phyloP scores from a whole-genome alignment of 2,888 invertebrate species.

The Amorpha juglandis region DNA sequence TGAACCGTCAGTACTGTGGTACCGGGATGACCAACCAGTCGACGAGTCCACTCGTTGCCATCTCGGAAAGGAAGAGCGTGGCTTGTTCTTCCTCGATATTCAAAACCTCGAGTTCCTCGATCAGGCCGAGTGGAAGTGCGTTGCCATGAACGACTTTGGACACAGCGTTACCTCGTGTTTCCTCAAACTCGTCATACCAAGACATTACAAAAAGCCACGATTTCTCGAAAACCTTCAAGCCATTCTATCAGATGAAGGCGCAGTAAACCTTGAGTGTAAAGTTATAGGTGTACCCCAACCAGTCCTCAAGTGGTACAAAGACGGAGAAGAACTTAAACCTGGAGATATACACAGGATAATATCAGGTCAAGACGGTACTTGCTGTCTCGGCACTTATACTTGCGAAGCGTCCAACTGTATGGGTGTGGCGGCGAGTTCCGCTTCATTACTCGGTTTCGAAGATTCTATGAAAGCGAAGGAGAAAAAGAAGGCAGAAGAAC shows the following conservation, averaged over 20 bases:
- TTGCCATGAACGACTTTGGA: conserved; percentile 94
- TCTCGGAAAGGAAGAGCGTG: conserved; percentile 87
- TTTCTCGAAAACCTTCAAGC: conserved; percentile 94
- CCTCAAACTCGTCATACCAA: conserved; percentile 92
- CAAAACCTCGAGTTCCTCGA: conserved; percentile 91
- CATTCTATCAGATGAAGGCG: conserved; percentile 93
- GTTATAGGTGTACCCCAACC: conserved; percentile 96
- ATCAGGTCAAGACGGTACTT: conserved; percentile 95
- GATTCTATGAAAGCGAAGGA: conserved; percentile 86
- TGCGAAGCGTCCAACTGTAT: conserved; percentile 96
- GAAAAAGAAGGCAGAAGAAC: conserved; percentile 80
- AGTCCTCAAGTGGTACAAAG: conserved; percentile 96
- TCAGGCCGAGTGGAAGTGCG: conserved; percentile 96
- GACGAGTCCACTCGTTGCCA: conserved; percentile 87
- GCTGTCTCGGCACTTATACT: conserved; percentile 94
- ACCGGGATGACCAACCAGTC: conserved; percentile 92
- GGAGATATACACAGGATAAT: conserved; percentile 96
- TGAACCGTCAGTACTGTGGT: conserved; percentile 93
- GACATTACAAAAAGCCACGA: conserved; percentile 94
- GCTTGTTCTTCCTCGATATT: conserved; percentile 89
- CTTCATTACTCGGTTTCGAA: conserved; percentile 94
- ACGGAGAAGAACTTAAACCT: conserved; percentile 93
- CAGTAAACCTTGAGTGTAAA: conserved; percentile 96
- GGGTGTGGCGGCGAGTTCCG: conserved; percentile 95
- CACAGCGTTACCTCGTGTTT: conserved; percentile 95